phyloP scores from a whole-genome alignment of 2,888 invertebrate genomes.

The Sussaba pulchella region DNA sequence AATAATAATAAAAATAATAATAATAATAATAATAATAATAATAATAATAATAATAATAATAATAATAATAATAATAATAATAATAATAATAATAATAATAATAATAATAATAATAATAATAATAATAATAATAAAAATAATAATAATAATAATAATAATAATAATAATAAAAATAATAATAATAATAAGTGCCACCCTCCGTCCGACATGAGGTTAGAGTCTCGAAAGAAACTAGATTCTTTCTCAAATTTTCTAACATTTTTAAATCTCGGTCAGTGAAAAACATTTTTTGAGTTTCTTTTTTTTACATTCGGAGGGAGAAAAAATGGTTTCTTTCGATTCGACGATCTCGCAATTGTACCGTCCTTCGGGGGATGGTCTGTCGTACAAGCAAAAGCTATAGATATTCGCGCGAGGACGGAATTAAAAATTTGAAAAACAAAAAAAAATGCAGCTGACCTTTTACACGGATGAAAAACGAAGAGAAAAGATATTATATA shows the following conservation, averaged over 20 bases:
- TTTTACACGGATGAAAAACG: constrained; percentile 52
- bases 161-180: not conserved
- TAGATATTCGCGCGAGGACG: constrained; percentile 39
- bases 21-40: not conserved
- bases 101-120: not conserved
- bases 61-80: not conserved
- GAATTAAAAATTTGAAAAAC: too few species aligned
- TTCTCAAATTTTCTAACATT: constrained; percentile 20
- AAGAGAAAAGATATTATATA: constrained; percentile 60
- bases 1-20: not conserved
- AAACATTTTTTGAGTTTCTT: constrained; percentile 26
- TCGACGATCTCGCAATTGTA: constrained; percentile 42
- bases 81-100: too few species aligned
- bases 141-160: not conserved
- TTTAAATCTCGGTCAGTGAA: constrained; percentile 1
- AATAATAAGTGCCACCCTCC: constrained; percentile 61
- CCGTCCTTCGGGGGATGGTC: constrained; percentile 68
- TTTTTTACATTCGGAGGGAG: constrained; percentile 10
- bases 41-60: too few species aligned
- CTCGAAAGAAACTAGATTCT: constrained; percentile 3
- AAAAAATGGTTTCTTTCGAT: constrained; percentile 37
- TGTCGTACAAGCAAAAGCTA: constrained; percentile 45
- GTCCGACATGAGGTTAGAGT: constrained; percentile 64
- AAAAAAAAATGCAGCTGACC: constrained; percentile 66
- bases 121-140: too few species aligned